These are phyloP conservation scores for Paedocypris micromegethes DNA, from an alignment of 2,797 vertebrate genomes.

Conservation along the genomic window DNA sequence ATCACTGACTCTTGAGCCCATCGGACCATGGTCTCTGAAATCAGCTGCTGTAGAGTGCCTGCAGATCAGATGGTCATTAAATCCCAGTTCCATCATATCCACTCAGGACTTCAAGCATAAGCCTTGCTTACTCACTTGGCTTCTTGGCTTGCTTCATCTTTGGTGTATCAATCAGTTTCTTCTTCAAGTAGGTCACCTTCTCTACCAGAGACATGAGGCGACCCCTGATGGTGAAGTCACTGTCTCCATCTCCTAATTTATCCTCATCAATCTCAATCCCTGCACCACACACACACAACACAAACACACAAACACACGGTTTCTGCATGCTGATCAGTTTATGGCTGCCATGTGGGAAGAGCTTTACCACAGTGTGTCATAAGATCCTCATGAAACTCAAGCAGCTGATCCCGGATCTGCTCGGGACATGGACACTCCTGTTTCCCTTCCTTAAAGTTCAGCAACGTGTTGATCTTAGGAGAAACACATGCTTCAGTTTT, in stretches of 20 bases:
- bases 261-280: conserved; percentile 89
- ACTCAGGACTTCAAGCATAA: neutral
- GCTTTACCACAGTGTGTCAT: conserved; percentile 89
- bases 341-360: too few relatives aligned
- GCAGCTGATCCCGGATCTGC: conserved; percentile 82
- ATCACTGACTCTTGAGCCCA: conserved; percentile 96
- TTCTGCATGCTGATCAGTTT: neutral
- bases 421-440: conserved; percentile 89
- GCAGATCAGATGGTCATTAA: neutral
- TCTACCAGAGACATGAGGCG: conserved; percentile 87
- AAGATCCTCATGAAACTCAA: conserved; percentile 91
- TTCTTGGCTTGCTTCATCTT: conserved; percentile 76
- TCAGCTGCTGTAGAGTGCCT: conserved; percentile 90
- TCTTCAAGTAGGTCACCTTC: conserved; percentile 86
- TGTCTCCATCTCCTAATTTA: conserved; percentile 71
- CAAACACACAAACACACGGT: neutral
- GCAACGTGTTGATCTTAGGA: conserved; percentile 89
- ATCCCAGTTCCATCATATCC: neutral
- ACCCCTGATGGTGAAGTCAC: conserved; percentile 83
- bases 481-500: neutral
- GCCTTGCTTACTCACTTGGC: conserved; percentile 72
- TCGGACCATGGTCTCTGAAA: conserved; percentile 93
- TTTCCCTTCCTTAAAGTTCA: conserved; percentile 93
- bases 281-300: conserved; percentile 45
- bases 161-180: conserved; percentile 76